Base-by-base conservation (phyloP, 1,140 invertebrate species). In the Leptinotarsa undecemlineata region DNA sequence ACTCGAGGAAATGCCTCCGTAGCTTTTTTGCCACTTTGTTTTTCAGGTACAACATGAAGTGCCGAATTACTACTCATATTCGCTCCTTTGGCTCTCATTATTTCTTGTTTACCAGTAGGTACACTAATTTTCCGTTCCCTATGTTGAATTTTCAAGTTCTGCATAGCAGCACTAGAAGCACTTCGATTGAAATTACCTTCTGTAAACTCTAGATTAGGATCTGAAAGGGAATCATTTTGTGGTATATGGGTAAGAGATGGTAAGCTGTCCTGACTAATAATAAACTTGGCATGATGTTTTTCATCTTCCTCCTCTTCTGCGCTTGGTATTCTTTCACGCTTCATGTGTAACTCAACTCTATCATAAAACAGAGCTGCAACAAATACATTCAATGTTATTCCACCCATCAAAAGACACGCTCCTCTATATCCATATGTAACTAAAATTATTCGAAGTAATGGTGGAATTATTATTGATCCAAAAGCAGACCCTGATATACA, bases 401-500 rank as follows among this genome's bases (percentile, higher is more conserved):
- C 95, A 5, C 94, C 94, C 86, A 96, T 90, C 48, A 96, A 90
- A 14, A 97, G 84, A 20, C 95, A 91, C 3, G 93, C 90, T 14
- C 92, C 93, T 83, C 93, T 92, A 86, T 93, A 95, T 11, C 93
- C 93, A 81, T 93, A 95, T 1, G 86, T 87, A 77, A 90, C 87
- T 15, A 96, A 84, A 23, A 96, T 85, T 76, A 88, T 87, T 63
- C 93, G 86, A 48, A 96, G 83, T 51, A 93, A 85, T 0, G 94
- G 91, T 19, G 94, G 93, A 75, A 96, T 85, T 74, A 96, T 90
- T 75, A 96, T 90, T 61, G 90, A 92, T 21, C 94, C 95, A 63
- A 96, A 87, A 3, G 95, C 93, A 80, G 94, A 96, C 17, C 95
- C 95, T 3, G 95, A 95, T 85, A 96, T 95, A 79, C 94, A 95